Conservation (phyloP, 2,113 vertebrate species). For the Neopipo cinnamomea region DNA sequence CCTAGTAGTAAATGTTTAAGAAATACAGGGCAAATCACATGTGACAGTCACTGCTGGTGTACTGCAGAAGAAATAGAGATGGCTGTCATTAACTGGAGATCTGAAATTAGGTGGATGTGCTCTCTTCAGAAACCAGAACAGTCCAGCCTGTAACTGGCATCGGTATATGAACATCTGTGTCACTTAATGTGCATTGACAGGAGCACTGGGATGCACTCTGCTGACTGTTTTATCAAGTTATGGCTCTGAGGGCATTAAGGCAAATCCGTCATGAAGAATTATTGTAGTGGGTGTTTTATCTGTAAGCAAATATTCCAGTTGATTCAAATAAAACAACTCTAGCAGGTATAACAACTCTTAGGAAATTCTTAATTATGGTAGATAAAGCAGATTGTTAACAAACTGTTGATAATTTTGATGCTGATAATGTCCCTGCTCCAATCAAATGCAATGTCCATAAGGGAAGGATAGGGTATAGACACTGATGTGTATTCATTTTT, state of each 20-base stretch:
- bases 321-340: not conserved
- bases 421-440: not conserved
- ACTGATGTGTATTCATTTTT: not conserved
- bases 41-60: not conserved
- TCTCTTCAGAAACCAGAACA: not conserved
- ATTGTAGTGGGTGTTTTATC: not conserved
- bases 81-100: not conserved
- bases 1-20: not conserved
- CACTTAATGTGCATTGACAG: not conserved
- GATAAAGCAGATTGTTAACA: not conserved
- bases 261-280: not conserved
- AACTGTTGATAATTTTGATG: not conserved
- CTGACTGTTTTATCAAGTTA: not conserved
- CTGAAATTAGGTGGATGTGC: not conserved
- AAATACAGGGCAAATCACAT: not conserved
- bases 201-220: not conserved
- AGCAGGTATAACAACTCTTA: not conserved
- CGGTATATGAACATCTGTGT: not conserved
- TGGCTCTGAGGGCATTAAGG: not conserved
- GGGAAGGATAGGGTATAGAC: not conserved
- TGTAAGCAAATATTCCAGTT: not conserved
- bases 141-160: not conserved
- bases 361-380: not conserved
- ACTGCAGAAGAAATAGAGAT: not conserved
- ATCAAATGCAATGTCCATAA: not conserved